phyloP scores from a whole-genome alignment of 2,113 vertebrate species.

The Halichoeres trimaculatus region DNA sequence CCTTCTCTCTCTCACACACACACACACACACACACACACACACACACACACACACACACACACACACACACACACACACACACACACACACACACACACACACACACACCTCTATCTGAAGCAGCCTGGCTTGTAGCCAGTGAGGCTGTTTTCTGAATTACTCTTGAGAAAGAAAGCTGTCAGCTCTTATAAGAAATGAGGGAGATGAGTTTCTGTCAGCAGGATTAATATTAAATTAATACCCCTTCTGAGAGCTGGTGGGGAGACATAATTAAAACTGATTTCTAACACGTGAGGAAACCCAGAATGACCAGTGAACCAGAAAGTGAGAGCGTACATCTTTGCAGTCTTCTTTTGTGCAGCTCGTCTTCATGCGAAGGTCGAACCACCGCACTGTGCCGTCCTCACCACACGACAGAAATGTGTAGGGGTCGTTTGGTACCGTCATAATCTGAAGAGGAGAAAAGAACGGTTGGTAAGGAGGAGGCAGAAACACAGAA shows the following conservation, averaged over 20 bases:
- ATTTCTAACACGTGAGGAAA: not conserved
- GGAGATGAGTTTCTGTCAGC: not conserved
- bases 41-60: not conserved
- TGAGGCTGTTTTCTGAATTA: conserved; percentile 20
- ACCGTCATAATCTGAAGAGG: conserved; percentile 94
- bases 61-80: not conserved
- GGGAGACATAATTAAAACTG: not conserved
- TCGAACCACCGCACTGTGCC: conserved; percentile 99
- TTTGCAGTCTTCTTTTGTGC: conserved; percentile 99
- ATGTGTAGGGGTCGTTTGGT: conserved; percentile 97
- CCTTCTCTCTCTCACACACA: not conserved
- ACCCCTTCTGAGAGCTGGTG: rapidly evolving
- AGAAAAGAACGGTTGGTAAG: conserved; percentile 10
- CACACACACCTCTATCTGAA: not conserved
- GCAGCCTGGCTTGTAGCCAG: conserved; percentile 25
- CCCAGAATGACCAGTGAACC: too few relatives aligned
- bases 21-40: not conserved
- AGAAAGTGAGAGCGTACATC: conserved; percentile 86
- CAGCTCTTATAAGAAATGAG: not conserved
- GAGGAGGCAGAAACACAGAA: not conserved
- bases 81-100: not conserved
- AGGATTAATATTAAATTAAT: not conserved
- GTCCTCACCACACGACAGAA: conserved; percentile 98
- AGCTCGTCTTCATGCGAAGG: conserved; percentile 95
- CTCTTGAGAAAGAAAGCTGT: conserved; percentile 14